phyloP scores from a whole-genome alignment of 2,888 invertebrate genomes.

The Myathropa florea region DNA sequence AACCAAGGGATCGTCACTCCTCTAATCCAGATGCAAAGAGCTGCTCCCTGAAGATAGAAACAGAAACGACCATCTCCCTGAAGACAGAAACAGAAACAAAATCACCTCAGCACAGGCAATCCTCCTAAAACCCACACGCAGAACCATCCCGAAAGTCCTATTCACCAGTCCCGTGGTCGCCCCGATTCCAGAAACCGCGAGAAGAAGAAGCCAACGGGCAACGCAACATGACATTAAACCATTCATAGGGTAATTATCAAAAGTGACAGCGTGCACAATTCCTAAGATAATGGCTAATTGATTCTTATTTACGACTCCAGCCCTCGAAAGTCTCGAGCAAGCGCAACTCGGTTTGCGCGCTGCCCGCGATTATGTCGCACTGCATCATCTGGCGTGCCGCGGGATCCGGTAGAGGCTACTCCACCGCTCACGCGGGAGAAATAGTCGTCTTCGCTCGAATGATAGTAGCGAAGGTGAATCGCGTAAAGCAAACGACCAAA shows the following conservation, averaged over 20 bases:
- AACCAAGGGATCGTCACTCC: too few relatives aligned
- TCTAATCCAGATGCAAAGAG: too few relatives aligned
- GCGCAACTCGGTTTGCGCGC: conserved; percentile 52
- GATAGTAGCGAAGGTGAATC: conserved; percentile 12
- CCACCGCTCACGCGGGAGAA: conserved; percentile 14
- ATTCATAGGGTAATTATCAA: conserved; percentile 74
- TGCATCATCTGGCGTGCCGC: conserved; percentile 40
- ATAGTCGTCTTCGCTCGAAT: conserved; percentile 31
- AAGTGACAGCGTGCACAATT: conserved; percentile 74
- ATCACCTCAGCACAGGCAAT: not conserved
- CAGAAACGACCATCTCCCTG: not conserved
- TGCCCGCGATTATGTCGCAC: conserved; percentile 54
- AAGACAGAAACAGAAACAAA: not conserved
- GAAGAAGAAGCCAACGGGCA: not conserved
- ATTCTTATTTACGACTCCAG: conserved; percentile 73
- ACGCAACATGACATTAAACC: conserved; percentile 73
- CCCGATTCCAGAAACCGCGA: not conserved
- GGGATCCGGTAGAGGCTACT: conserved; percentile 15
- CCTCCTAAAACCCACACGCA: not conserved
- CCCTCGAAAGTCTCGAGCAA: conserved; percentile 50
- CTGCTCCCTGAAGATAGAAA: too few relatives aligned
- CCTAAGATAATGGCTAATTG: conserved; percentile 74
- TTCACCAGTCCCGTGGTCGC: too few relatives aligned
- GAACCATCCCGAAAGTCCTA: not conserved
- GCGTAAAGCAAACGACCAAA: not conserved